phyloP scores from a whole-genome alignment of 2,888 invertebrate species.

The Erynnis tages region DNA sequence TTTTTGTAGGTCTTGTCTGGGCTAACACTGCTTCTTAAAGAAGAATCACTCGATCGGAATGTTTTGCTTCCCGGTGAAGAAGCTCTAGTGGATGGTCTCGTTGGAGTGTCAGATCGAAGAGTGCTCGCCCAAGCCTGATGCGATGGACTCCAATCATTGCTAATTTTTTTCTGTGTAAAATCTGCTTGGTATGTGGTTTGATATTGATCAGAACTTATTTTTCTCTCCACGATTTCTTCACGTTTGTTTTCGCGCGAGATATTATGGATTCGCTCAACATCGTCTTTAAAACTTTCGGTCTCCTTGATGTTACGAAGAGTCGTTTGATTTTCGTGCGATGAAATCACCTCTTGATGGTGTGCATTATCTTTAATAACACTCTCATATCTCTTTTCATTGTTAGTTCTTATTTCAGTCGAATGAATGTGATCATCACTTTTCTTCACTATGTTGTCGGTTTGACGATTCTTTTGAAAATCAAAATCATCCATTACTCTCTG shows the following conservation, averaged over 20 bases:
- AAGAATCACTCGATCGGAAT: conserved; percentile 76
- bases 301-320: conserved; percentile 41
- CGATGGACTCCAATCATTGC: conserved; percentile 85
- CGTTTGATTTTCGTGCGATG: conserved; percentile 36
- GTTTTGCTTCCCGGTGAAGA: conserved; percentile 80
- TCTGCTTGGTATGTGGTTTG: conserved; percentile 83
- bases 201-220: conserved; percentile 70
- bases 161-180: conserved; percentile 80
- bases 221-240: conserved; percentile 53
- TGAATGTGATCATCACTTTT: conserved; percentile 31
- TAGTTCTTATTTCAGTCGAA: conserved; percentile 33
- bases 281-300: conserved; percentile 40
- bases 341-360: conserved; percentile 37
- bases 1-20: conserved; percentile 66
- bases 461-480: conserved; percentile 43
- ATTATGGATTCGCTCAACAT: conserved; percentile 46
- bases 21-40: conserved; percentile 77
- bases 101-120: conserved; percentile 84
- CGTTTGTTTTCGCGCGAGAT: conserved; percentile 47
- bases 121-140: conserved; percentile 90
- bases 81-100: conserved; percentile 73
- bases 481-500: conserved; percentile 60
- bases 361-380: conserved; percentile 41
- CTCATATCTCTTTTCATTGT: conserved; percentile 35
- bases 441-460: conserved; percentile 22